Base-by-base conservation (phyloP, 2,797 vertebrate genomes). In the Urocyon cinereoargenteus region DNA sequence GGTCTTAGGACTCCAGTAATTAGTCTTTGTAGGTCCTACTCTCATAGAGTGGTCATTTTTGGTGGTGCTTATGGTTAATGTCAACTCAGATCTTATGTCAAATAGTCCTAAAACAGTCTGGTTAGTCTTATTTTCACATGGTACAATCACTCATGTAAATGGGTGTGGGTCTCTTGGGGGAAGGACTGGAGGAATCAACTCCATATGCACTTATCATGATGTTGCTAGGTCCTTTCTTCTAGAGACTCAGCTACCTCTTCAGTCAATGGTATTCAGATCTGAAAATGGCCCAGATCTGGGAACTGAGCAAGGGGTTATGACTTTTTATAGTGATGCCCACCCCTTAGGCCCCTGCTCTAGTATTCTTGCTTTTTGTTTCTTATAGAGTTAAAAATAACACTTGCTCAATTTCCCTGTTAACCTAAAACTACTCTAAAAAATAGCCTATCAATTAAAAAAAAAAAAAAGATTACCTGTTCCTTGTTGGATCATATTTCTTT, bases 401-500 rank as follows among this genome's bases (percentile, higher is more conserved):
- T 64, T 83, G 45, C 62, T 83, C 53, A 72, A 26, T 72, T 83
- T 82, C 14, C 49, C 28, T 59, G 28, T 81, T 57, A 90, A 40
- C 2, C 6, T 77, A 64, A 92, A 85, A 53, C 81, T 85, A 8
- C n/a, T 75, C 57, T 53, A 53, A 83, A 90, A 34, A 3, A 68
- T 81, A 66, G 40, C 73, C 11, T 84, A 75, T 62, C 72, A 62
- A 59, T 36, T 75, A 26, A 73, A 45, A 40, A 72, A 78, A 78
- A 49, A n/a, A 66, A 36, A 78, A 73, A 45, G 7, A 16, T 66
- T n/a, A 55, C 7, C 22, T 49, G 14, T 26, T 14, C 40, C 14
- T 82, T 81, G 31, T 59, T 87, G 34, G 81, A 75, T 92, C n/a
- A 31, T n/a, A 84, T 61, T n/a, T 87, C 40, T 87, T 87, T 87